Evolutionary conservation across 2,888 invertebrate species (phyloP).

Genomic region (Leptarthrus brevirostris): DNA sequence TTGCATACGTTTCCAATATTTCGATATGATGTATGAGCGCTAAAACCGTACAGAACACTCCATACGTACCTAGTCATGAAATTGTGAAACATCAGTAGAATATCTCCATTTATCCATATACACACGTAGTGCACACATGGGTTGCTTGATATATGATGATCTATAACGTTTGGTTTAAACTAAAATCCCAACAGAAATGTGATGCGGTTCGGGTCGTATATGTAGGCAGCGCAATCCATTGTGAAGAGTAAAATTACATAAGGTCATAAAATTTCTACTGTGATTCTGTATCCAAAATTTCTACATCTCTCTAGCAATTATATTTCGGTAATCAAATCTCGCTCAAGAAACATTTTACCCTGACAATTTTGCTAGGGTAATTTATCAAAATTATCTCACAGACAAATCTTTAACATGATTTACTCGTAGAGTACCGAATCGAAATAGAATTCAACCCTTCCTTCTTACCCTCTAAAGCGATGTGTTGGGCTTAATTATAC

Average conservation of each 20-base stretch:
- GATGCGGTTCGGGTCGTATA: neutral
- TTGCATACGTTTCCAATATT: slow-evolving; percentile 52
- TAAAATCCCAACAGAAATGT: slow-evolving; percentile 44
- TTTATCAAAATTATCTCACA: slow-evolving; percentile 57
- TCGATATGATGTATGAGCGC: slow-evolving; percentile 39
- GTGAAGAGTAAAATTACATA: slow-evolving; percentile 11
- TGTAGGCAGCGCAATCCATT: neutral
- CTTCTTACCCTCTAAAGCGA: slow-evolving; percentile 4
- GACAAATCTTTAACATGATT: slow-evolving; percentile 57
- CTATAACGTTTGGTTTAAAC: slow-evolving; percentile 36
- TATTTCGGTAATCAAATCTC: slow-evolving; percentile 44
- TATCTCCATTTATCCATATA: slow-evolving; percentile 23
- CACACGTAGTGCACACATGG: slow-evolving; percentile 17
- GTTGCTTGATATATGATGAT: slow-evolving; percentile 43
- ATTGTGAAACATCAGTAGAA: slow-evolving; percentile 4
- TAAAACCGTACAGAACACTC: too few species aligned
- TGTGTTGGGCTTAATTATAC: slow-evolving; percentile 32
- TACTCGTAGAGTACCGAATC: slow-evolving; percentile 54
- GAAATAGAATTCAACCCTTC: slow-evolving; percentile 39
- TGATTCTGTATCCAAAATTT: slow-evolving; percentile 1
- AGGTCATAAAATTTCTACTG: slow-evolving; percentile 33
- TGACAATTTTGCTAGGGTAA: slow-evolving; percentile 50
- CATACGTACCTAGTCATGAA: neutral
- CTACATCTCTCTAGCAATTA: slow-evolving; percentile 32
- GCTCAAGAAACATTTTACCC: slow-evolving; percentile 47